Conservation (phyloP, 2,888 invertebrate species). For the Ethmia dodecea region DNA sequence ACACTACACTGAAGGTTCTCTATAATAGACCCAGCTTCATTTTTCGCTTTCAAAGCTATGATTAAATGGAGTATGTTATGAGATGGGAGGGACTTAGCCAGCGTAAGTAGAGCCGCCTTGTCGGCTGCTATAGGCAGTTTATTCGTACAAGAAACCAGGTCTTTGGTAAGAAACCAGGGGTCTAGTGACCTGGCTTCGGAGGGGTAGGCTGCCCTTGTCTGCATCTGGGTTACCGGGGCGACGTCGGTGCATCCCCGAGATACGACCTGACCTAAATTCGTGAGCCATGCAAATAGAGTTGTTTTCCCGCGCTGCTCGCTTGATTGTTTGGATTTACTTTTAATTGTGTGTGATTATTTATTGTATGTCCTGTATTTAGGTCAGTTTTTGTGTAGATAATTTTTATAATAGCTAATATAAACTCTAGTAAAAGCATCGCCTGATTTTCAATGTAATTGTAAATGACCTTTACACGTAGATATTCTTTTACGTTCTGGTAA, state of each 20-base stretch:
- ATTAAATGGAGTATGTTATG: slow-evolving; percentile 1
- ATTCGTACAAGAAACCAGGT: slow-evolving; percentile 14
- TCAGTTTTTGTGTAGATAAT: slow-evolving; percentile 1
- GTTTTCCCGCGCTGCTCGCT: slow-evolving; percentile 21
- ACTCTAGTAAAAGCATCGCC: too few species aligned
- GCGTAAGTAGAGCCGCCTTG: background rate
- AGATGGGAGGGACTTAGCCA: background rate
- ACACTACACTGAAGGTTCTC: too few species aligned
- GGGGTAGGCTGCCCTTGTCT: slow-evolving; percentile 42
- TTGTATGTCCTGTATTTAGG: too few species aligned
- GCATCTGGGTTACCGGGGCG: slow-evolving; percentile 62
- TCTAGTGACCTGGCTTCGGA: slow-evolving; percentile 23
- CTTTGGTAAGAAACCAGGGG: slow-evolving; percentile 19
- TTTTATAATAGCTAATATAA: too few species aligned
- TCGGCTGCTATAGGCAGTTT: background rate
- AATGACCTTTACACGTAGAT: too few species aligned
- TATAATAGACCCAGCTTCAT: background rate
- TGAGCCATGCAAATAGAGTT: slow-evolving; percentile 36
- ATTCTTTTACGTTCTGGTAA: too few species aligned
- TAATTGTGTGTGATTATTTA: background rate
- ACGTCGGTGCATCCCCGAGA: slow-evolving; percentile 50
- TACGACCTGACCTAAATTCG: slow-evolving; percentile 61
- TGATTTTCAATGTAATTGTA: too few species aligned
- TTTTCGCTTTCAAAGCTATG: background rate
- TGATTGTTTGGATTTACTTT: background rate